Evolutionary conservation across 2,113 vertebrate genomes (phyloP).

Genomic region (Hemicordylus capensis): DNA sequence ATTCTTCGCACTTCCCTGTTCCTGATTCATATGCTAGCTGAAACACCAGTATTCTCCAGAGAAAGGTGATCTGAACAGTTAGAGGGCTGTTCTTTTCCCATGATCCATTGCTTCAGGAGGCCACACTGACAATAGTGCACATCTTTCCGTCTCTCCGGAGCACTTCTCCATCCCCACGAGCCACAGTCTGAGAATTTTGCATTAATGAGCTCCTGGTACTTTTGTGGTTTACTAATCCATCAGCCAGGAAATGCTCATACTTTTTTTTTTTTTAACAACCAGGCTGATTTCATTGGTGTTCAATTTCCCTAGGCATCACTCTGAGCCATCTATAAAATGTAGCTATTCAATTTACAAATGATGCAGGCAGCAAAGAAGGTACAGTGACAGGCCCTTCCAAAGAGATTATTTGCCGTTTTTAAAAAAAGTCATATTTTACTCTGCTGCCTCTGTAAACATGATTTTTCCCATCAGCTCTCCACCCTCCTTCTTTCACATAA

Average conservation of each 20-base stretch:
- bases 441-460: constrained; percentile 59
- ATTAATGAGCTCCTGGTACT: constrained; percentile 43
- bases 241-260: constrained; percentile 38
- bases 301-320: constrained; percentile 44
- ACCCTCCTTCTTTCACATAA: constrained; percentile 49
- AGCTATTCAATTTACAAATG: constrained; percentile 54
- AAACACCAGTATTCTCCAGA: constrained; percentile 18
- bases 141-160: constrained; percentile 26
- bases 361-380: constrained; percentile 47
- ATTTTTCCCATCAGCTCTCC: constrained; percentile 47
- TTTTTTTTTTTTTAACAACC: constrained; percentile 55
- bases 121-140: not conserved
- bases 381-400: constrained; percentile 38
- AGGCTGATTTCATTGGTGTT: constrained; percentile 36
- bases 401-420: constrained; percentile 58
- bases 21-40: constrained; percentile 16
- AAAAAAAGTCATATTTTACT: constrained; percentile 58
- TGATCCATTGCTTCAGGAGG: constrained; percentile 22
- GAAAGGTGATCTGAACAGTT: constrained; percentile 37
- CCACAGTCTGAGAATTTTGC: constrained; percentile 45
- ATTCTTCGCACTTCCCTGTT: constrained; percentile 14
- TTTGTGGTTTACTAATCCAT: constrained; percentile 59
- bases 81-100: constrained; percentile 5
- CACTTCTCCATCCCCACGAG: constrained; percentile 27
- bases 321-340: constrained; percentile 33